Conservation (phyloP, 2,888 invertebrate species). For the Melitaea athalia region DNA sequence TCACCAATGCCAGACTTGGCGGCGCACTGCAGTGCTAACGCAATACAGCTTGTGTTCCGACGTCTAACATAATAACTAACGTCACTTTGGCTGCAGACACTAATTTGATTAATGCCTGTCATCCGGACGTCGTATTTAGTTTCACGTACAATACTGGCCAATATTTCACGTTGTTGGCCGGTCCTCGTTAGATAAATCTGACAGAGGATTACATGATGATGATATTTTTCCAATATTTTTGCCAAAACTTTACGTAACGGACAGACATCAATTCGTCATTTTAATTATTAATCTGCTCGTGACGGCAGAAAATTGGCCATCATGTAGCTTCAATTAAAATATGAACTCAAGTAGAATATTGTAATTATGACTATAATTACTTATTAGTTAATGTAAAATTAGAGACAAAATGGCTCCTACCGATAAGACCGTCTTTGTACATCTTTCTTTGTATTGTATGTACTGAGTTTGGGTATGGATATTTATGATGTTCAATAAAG, state of each 20-base stretch:
- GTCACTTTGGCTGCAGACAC: conserved; percentile 11
- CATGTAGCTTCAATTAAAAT: background rate
- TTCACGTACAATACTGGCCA: conserved; percentile 11
- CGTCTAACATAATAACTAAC: conserved; percentile 6
- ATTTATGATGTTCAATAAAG: no score
- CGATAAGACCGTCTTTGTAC: no score
- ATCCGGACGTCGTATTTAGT: conserved; percentile 22
- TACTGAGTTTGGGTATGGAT: no score
- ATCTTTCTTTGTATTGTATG: no score
- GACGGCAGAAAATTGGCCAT: background rate
- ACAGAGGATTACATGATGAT: background rate
- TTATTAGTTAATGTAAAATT: background rate
- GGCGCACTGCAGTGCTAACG: conserved; percentile 19
- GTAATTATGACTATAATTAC: background rate
- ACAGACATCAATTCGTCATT: background rate
- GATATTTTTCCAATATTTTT: background rate
- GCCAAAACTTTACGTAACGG: conserved; percentile 1
- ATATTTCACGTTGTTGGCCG: conserved; percentile 16
- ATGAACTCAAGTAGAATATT: background rate
- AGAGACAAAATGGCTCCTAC: no score
- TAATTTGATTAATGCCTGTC: conserved; percentile 32
- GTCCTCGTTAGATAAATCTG: conserved; percentile 1
- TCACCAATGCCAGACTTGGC: conserved; percentile 14
- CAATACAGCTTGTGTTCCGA: conserved; percentile 17
- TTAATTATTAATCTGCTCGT: background rate